Evolutionary conservation across 2,113 vertebrate species (phyloP).

Genomic region (Antennarius striatus): DNA sequence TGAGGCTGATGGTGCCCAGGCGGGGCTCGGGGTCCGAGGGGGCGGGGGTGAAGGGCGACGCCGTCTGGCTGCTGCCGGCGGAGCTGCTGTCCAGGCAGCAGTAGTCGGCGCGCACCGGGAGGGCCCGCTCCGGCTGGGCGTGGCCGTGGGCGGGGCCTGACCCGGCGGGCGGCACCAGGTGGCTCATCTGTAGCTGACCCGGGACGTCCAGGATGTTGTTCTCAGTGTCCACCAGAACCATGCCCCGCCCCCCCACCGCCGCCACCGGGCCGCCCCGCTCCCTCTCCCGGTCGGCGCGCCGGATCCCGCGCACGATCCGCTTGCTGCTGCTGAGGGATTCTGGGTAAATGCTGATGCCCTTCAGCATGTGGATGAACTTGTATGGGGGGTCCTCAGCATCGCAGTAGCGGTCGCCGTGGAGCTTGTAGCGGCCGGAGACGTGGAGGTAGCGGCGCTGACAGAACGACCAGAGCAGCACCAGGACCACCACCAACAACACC

Average conservation of each 20-base stretch:
- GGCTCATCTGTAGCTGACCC: conserved; percentile 74
- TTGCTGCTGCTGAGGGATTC: conserved; percentile 93
- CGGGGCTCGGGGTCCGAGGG: conserved; percentile 55
- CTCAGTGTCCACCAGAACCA: conserved; percentile 79
- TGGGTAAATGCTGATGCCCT: conserved; percentile 97
- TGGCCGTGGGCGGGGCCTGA: conserved; percentile 23
- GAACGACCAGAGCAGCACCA: conserved; percentile 93
- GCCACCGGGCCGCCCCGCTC: conserved; percentile 13
- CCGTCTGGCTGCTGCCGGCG: conserved; percentile 79
- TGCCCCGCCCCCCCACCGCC: conserved; percentile 43
- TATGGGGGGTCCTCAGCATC: conserved; percentile 85
- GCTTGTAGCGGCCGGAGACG: conserved; percentile 81
- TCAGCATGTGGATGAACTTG: conserved; percentile 98
- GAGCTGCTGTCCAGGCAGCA: conserved; percentile 86
- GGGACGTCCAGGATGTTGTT: conserved; percentile 81
- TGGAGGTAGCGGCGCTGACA: conserved; percentile 90
- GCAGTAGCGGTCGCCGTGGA: conserved; percentile 75
- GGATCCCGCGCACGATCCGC: conserved; percentile 80
- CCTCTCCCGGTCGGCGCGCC: conserved; percentile 51
- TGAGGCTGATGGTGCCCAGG: conserved; percentile 88
- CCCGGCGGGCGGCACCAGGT: conserved; percentile 55
- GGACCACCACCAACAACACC: conserved; percentile 86
- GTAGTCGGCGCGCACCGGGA: conserved; percentile 85
- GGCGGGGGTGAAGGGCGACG: conserved; percentile 85
- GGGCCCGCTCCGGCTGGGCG: conserved; percentile 77